Evolutionary conservation across 2,797 vertebrate species (phyloP).

Genomic region (Rachycentron canadum): DNA sequence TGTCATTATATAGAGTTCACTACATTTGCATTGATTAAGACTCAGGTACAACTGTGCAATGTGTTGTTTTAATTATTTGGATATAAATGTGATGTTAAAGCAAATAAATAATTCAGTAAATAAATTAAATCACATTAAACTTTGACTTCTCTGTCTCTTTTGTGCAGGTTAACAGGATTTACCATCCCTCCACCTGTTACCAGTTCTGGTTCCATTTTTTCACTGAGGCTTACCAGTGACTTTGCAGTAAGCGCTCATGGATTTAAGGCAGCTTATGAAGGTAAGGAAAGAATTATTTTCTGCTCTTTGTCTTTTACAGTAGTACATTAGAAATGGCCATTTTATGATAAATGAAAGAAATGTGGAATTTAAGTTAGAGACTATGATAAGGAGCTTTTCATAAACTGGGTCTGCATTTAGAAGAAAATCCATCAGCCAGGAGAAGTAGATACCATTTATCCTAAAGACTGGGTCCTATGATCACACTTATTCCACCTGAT

Average conservation of each 20-base stretch:
- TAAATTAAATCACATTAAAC: constrained; percentile 30
- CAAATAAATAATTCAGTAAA: no score
- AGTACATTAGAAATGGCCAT: constrained; percentile 1
- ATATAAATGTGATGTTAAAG: constrained; percentile 16
- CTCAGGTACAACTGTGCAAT: not conserved
- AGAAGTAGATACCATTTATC: constrained; percentile 33
- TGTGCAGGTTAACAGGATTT: constrained; percentile 97
- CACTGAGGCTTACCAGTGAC: constrained; percentile 97
- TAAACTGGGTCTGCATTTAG: constrained; percentile 28
- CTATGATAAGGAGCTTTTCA: not conserved
- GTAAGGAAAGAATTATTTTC: constrained; percentile 85
- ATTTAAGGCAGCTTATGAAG: constrained; percentile 99
- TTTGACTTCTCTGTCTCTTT: constrained; percentile 49
- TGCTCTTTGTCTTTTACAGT: constrained; percentile 25
- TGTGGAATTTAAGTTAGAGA: not conserved
- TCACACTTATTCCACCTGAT: constrained; percentile 53
- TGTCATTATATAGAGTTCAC: constrained; percentile 7
- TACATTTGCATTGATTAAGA: not conserved
- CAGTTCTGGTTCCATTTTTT: constrained; percentile 97
- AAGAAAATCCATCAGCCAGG: constrained; percentile 21
- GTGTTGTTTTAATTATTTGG: not conserved
- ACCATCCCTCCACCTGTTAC: constrained; percentile 97
- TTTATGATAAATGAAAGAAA: constrained; percentile 2
- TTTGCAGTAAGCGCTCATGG: constrained; percentile 99
- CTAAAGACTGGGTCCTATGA: constrained; percentile 34